Conservation (phyloP, 1,140 invertebrate species). For the Tetranychus cinnabarinus region DNA sequence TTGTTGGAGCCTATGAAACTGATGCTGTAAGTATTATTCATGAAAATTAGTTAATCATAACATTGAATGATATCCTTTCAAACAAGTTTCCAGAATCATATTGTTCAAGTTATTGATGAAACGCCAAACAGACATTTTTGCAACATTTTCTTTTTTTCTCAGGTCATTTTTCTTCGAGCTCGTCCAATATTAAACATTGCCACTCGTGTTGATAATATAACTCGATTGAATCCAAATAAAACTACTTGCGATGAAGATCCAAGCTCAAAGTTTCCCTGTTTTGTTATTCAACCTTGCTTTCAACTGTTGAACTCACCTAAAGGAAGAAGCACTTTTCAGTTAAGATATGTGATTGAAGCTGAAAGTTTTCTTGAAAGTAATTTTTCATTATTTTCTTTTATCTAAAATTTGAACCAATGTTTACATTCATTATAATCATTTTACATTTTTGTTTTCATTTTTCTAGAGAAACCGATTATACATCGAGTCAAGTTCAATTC, state of each 20-base stretch:
- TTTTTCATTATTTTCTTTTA: neutral
- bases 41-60: neutral
- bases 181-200: constrained; percentile 60
- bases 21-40: constrained; percentile 23
- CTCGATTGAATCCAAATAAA: constrained; percentile 52
- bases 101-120: too few species aligned
- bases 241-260: constrained; percentile 40
- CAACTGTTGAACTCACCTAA: constrained; percentile 32
- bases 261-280: constrained; percentile 45
- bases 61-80: neutral
- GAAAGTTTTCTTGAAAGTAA: constrained; percentile 42
- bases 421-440: neutral
- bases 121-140: neutral
- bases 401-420: too few species aligned
- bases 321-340: constrained; percentile 5
- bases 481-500: constrained; percentile 42
- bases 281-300: constrained; percentile 66
- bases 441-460: neutral
- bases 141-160: neutral
- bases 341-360: constrained; percentile 49
- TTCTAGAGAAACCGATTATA: neutral
- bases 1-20: constrained; percentile 63
- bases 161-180: constrained; percentile 24
- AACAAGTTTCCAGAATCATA: too few species aligned
- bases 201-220: constrained; percentile 26